Evolutionary conservation across 2,888 invertebrate genomes (phyloP).

Genomic region (Eilema griseolum): DNA sequence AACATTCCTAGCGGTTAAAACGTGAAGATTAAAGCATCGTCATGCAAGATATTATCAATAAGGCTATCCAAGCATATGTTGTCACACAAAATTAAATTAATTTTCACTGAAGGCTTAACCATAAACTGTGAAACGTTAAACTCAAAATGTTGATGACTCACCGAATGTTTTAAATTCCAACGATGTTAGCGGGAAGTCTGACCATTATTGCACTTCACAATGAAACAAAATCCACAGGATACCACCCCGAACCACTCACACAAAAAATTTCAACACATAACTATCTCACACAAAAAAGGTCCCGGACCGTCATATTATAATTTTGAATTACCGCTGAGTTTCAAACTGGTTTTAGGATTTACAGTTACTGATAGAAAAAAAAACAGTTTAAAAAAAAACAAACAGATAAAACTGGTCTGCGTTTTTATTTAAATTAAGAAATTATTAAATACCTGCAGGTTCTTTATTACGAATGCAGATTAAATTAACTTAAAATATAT

Average conservation of each 20-base stretch:
- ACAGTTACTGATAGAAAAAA: too few relatives aligned
- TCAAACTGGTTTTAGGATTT: too few relatives aligned
- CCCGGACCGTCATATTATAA: too few relatives aligned
- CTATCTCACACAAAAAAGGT: slow-evolving; percentile 64
- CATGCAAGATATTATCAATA: slow-evolving; percentile 56
- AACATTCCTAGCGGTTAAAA: slow-evolving; percentile 39
- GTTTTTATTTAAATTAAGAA: too few relatives aligned
- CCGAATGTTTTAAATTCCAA: slow-evolving; percentile 85
- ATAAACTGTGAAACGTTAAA: slow-evolving; percentile 51
- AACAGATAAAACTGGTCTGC: too few relatives aligned
- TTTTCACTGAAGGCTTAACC: slow-evolving; percentile 42
- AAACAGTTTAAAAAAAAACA: too few relatives aligned
- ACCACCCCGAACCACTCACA: slow-evolving; percentile 77
- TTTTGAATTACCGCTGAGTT: too few relatives aligned
- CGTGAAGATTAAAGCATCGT: slow-evolving; percentile 48
- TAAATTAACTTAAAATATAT: too few relatives aligned
- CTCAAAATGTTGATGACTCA: slow-evolving; percentile 81
- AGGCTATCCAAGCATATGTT: slow-evolving; percentile 41
- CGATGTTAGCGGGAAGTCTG: slow-evolving; percentile 79
- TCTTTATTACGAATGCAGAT: too few relatives aligned
- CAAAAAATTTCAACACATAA: slow-evolving; percentile 69
- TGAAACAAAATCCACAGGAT: slow-evolving; percentile 78
- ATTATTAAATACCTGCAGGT: too few relatives aligned
- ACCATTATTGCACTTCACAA: slow-evolving; percentile 79
- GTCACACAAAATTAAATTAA: slow-evolving; percentile 58